These are phyloP conservation scores for Meganola albula DNA, from an alignment of 2,888 invertebrate genomes.

Conservation along the genomic window DNA sequence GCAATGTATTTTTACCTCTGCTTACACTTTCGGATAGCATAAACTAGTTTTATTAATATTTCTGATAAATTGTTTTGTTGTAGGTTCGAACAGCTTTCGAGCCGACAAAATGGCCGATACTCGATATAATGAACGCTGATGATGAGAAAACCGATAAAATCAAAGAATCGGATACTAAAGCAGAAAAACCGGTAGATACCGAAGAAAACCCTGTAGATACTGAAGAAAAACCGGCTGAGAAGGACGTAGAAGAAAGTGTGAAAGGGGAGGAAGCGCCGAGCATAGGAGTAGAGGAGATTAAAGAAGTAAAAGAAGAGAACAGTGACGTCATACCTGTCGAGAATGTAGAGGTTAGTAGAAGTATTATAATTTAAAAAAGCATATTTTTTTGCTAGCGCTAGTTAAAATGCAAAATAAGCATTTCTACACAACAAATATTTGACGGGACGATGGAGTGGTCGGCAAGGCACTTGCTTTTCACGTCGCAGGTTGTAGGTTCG, in stretches of 20 bases:
- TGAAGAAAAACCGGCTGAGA: conserved; percentile 9
- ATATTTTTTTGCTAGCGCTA: no score
- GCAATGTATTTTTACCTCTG: no score
- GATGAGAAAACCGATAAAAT: conserved; percentile 31
- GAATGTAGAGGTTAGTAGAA: conserved; percentile 20
- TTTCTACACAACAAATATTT: no score
- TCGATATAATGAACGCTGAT: conserved; percentile 65
- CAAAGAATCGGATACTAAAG: conserved; percentile 14
- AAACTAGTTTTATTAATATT: no score
- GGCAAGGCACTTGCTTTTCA: no score
- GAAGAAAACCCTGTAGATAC: conserved; percentile 13
- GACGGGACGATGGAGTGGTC: no score
- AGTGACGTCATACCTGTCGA: conserved; percentile 8
- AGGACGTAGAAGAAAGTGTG: conserved; percentile 21
- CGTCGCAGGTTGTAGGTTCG: no score
- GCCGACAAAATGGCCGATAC: conserved; percentile 93
- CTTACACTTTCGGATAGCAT: no score
- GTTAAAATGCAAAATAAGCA: no score
- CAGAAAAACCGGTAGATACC: not conserved
- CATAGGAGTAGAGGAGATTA: conserved; percentile 32
- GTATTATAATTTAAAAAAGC: no score
- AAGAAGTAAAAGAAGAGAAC: not conserved
- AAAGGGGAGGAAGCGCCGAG: conserved; percentile 44
- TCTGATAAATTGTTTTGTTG: conserved; percentile 2
- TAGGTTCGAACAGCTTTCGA: conserved; percentile 90